These are phyloP conservation scores for Achatina immaculata DNA, from an alignment of 1,140 invertebrate genomes.

Conservation along the genomic window DNA sequence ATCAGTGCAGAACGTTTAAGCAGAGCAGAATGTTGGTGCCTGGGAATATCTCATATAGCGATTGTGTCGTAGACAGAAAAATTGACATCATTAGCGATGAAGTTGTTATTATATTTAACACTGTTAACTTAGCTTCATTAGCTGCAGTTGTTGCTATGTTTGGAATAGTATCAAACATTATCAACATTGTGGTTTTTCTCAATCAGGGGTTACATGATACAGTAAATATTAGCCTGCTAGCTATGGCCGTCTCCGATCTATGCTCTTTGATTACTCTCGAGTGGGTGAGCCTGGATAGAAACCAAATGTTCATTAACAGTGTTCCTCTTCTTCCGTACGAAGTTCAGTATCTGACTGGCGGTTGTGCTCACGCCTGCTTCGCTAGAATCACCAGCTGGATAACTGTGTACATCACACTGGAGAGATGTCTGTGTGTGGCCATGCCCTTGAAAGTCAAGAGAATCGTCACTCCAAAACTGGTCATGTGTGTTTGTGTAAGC, in stretches of 20 bases:
- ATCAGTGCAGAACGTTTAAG: too few relatives aligned
- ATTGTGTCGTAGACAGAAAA: too few relatives aligned
- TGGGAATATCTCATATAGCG: too few relatives aligned
- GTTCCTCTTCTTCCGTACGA: conserved; percentile 68
- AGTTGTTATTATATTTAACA: too few relatives aligned
- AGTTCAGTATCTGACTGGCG: neutral
- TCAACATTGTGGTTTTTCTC: conserved; percentile 5
- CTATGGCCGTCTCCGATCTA: neutral
- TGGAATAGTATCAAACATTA: conserved; percentile 18
- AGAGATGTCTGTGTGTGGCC: conserved; percentile 18
- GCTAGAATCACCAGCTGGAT: conserved; percentile 10
- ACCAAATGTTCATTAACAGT: conserved; percentile 79
- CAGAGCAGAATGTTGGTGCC: too few relatives aligned
- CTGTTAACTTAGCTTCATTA: neutral
- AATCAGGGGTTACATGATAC: conserved; percentile 17
- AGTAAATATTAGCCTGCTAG: conserved; percentile 14
- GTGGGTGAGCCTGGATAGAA: neutral
- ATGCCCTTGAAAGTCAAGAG: conserved; percentile 14
- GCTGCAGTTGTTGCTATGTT: neutral
- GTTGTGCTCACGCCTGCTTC: neutral
- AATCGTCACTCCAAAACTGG: conserved; percentile 6
- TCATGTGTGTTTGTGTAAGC: neutral
- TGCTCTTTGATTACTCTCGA: neutral
- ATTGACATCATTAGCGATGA: too few relatives aligned
- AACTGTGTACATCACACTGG: conserved; percentile 20